Percentiles rank a stretch among this genome's conserved stretches.
phyloP scores from a whole-genome alignment of 2,113 vertebrate genomes.

The Myiagra hebetior region DNA sequence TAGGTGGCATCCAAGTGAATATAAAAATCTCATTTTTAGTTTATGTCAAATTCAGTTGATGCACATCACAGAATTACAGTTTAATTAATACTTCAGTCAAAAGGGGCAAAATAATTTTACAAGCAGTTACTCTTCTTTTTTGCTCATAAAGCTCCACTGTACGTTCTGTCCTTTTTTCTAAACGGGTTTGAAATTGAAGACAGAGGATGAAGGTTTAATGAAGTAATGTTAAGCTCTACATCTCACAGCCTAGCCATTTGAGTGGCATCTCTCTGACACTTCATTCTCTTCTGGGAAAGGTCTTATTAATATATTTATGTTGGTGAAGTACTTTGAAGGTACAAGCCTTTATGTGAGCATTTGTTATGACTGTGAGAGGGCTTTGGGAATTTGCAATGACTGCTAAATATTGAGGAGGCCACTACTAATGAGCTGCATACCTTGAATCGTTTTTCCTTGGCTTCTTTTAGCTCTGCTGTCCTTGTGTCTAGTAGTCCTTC shows the following conservation, averaged over 20 bases:
- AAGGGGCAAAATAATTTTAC: background rate
- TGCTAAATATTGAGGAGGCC: background rate
- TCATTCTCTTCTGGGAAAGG: background rate
- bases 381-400: background rate
- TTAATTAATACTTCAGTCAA: constrained; percentile 11
- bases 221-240: background rate
- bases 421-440: background rate
- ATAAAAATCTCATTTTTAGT: background rate
- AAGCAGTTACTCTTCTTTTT: background rate
- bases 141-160: background rate
- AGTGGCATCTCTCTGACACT: constrained; percentile 16
- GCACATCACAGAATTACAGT: background rate
- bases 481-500: constrained; percentile 2
- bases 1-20: background rate
- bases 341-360: background rate
- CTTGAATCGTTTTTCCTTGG: background rate
- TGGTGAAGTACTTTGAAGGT: background rate
- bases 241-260: constrained; percentile 12
- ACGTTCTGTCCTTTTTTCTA: background rate
- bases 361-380: background rate
- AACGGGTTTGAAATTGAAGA: background rate
- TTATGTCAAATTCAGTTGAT: background rate
- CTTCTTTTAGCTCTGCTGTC: background rate
- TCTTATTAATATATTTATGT: constrained; percentile 24
- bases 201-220: constrained; percentile 7